phyloP scores from a whole-genome alignment of 1,140 invertebrate genomes.

The Venturia canescens region DNA sequence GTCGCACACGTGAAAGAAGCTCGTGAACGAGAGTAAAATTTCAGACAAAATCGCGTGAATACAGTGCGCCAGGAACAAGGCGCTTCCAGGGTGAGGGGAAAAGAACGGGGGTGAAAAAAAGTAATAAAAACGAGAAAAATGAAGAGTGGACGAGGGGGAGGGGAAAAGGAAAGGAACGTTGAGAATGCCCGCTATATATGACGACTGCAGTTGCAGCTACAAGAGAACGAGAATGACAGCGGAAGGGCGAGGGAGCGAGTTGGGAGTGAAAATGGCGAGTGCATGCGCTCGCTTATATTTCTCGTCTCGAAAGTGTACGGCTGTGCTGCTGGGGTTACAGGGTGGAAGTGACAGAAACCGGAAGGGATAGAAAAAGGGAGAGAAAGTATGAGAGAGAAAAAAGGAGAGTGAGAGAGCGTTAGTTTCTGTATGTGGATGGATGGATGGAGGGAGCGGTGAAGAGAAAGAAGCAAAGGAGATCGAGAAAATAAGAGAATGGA shows the following conservation, averaged over 20 bases:
- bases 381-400: conserved; percentile 11
- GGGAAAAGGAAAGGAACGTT: not conserved
- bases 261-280: not conserved
- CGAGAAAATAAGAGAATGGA: not conserved
- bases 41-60: no score
- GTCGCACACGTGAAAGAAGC: no score
- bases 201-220: not conserved
- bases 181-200: not conserved
- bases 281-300: not conserved
- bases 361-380: conserved; percentile 6
- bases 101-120: no score
- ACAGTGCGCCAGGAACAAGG: no score
- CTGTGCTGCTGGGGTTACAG: conserved; percentile 1
- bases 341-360: conserved; percentile 35
- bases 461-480: conserved; percentile 20
- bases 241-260: not conserved
- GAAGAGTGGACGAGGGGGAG: not conserved
- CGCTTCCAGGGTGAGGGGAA: no score
- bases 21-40: no score
- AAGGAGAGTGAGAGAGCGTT: not conserved
- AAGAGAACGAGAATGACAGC: not conserved
- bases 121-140: no score
- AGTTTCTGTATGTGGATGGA: no score
- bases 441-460: not conserved
- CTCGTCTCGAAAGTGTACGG: conserved; percentile 13